Percentiles rank a stretch among this genome's conserved stretches.
Conservation (phyloP, 2,797 vertebrate species). For the Pteropus rufus region DNA sequence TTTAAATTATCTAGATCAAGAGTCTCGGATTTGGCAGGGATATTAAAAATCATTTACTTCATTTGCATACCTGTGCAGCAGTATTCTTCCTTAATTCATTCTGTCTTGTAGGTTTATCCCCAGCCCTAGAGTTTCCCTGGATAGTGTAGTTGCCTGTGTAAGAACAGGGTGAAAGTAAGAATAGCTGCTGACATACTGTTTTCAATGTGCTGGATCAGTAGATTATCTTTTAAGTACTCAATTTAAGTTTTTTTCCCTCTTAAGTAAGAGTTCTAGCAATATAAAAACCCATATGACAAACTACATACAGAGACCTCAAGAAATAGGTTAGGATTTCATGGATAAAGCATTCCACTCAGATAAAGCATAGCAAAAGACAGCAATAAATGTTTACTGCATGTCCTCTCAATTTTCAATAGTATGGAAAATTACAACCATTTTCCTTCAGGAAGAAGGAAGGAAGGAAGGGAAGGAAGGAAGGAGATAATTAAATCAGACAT, state of each 20-base stretch:
- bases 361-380: not conserved
- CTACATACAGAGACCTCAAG: not conserved
- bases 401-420: not conserved
- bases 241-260: not conserved
- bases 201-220: slow-evolving; percentile 8
- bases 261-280: not conserved
- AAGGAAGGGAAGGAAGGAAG: not conserved
- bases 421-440: not conserved
- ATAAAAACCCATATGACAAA: not conserved
- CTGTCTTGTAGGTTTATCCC: not conserved
- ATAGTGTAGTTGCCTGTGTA: not conserved
- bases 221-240: slow-evolving; percentile 24
- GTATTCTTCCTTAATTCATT: not conserved
- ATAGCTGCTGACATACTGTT: not conserved
- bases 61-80: not conserved
- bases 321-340: slow-evolving; percentile 14
- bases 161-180: not conserved
- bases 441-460: not conserved
- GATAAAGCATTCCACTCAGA: not conserved
- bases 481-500: not conserved
- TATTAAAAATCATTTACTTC: slow-evolving; percentile 16
- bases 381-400: not conserved
- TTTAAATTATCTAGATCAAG: not conserved
- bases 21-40: not conserved
- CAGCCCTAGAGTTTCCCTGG: not conserved